Evolutionary conservation across 2,888 invertebrate genomes (phyloP), one percentile per base, ranked within the genome.

Genomic region (Mimachlamys varia): DNA sequence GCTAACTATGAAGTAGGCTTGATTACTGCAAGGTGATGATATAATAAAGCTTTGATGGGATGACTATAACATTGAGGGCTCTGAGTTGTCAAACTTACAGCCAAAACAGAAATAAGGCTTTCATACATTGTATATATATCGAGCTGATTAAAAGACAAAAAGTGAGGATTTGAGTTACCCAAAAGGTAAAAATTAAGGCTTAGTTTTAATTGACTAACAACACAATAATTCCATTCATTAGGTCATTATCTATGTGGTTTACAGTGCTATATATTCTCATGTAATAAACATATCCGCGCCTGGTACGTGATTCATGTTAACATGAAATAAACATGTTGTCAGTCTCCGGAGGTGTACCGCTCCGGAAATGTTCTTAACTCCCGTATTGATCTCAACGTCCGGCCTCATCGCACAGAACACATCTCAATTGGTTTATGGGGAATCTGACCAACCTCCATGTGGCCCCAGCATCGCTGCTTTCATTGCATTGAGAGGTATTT

Each of bases 391-490:
- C 53, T 10, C 53, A 53, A 19, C 12, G 22, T 15, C 33, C 33
- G 27, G 22, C 22, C 76, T 33, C 33, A 27, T 15, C 12, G 33
- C 27, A 76, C 27, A 27, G 27, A 76, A 33, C 33, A 76, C 76
- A 76, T 76, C 33, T 33, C 33, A 33, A 76, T 33, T 33, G 33
- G 33, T 33, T 33, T 7, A 27, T 10, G 10, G 62, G 33, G 27
- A 76, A 76, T 76, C 76, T 12, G 76, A 76, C 76, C 76, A 76
- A 76, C 33, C 76, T 76, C 27, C 33, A 33, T 76, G 33, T 76
- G 27, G 76, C 33, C 76, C 76, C 76, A 12, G 76, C 76, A 33
- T 27, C 27, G 27, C 27, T 10, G 27, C 76, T 76, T 76, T 33
- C 76, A 76, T 76, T 33, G 12, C 76, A 33, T 15, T 13, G 33